Evolutionary conservation across 2,888 invertebrate species (phyloP).

Genomic region (Drosophila fungiperda): DNA sequence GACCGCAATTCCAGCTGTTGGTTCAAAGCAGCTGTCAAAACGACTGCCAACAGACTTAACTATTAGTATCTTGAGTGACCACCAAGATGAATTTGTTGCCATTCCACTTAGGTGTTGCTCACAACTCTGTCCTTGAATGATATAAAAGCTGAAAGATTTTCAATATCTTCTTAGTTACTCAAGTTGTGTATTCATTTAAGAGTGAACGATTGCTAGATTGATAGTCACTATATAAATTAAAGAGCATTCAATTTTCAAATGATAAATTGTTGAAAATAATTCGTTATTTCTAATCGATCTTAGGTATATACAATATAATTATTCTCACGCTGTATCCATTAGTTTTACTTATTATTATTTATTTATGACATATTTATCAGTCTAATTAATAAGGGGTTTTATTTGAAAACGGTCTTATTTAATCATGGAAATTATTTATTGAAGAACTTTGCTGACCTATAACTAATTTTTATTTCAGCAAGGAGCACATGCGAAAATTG

Average conservation of each 20-base stretch:
- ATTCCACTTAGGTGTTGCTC: slow-evolving; percentile 4
- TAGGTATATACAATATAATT: background rate
- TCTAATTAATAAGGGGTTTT: background rate
- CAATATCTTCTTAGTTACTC: background rate
- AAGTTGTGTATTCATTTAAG: background rate
- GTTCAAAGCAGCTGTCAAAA: slow-evolving; percentile 32
- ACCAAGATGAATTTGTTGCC: slow-evolving; percentile 1
- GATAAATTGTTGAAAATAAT: background rate
- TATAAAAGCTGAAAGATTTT: background rate
- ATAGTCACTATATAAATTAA: background rate
- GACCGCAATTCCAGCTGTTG: slow-evolving; percentile 36
- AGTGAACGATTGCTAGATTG: background rate
- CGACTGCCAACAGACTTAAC: slow-evolving; percentile 15
- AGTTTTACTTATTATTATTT: background rate
- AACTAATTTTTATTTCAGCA: background rate
- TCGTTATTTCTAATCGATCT: background rate
- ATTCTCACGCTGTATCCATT: background rate
- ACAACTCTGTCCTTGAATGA: background rate
- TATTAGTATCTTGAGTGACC: slow-evolving; percentile 11
- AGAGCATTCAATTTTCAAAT: background rate
- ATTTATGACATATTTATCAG: background rate
- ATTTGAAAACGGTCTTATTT: background rate
- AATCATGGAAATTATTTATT: slow-evolving; percentile 1
- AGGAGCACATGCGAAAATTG: background rate
- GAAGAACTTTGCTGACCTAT: background rate